These are phyloP conservation scores for Eclectus roratus DNA, from an alignment of 2,113 vertebrate species.

Conservation along the genomic window DNA sequence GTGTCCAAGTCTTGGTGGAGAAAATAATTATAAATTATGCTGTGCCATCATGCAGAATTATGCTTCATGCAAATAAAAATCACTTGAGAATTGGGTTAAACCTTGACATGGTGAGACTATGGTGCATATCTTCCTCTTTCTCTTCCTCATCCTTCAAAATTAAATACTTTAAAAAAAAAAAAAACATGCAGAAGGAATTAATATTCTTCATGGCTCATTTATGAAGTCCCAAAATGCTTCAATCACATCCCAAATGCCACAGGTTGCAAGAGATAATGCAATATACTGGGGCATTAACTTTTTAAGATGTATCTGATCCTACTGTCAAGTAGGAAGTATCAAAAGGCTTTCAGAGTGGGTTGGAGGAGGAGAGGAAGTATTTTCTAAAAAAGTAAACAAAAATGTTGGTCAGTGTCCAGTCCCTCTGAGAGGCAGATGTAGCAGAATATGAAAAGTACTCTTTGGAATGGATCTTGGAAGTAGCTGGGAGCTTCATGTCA, in stretches of 20 bases:
- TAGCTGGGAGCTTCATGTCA: neutral
- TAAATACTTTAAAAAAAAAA: neutral
- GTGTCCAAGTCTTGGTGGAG: neutral
- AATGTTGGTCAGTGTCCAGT: neutral
- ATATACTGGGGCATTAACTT: neutral
- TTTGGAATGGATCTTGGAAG: neutral
- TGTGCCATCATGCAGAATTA: neutral
- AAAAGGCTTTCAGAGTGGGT: neutral
- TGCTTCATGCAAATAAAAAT: constrained; percentile 4
- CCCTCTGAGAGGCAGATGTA: neutral
- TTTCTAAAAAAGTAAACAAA: neutral
- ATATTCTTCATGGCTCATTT: neutral
- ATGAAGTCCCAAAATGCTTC: neutral
- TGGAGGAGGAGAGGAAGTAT: neutral
- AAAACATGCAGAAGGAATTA: neutral
- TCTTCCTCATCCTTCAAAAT: neutral
- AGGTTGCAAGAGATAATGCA: neutral
- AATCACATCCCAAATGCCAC: neutral
- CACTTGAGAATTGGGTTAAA: neutral
- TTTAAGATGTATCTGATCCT: neutral
- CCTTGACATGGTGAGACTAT: neutral
- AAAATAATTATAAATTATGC: neutral
- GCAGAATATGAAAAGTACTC: neutral
- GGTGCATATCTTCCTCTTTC: neutral
- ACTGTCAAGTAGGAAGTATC: neutral